Base-by-base conservation (phyloP, 2,888 invertebrate genomes). In the Synergus laeviventris region DNA sequence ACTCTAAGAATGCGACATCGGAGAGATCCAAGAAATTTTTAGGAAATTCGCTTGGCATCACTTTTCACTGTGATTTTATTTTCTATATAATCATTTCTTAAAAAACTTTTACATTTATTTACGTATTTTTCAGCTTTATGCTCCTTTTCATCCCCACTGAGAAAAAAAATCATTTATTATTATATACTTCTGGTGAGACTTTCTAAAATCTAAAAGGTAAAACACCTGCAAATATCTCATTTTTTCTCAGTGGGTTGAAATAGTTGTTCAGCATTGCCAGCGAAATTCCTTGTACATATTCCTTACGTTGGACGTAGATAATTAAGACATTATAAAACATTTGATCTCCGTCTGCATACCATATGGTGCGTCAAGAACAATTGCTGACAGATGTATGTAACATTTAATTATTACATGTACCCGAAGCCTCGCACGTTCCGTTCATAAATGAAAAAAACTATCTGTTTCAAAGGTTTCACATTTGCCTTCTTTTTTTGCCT, bases 301-400 rank as follows among this genome's bases (percentile, higher is more conserved):
- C 59, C 24, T 59, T 59, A 59, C 70, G 74, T 73, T 79, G 74
- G 70, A 79, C 74, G 73, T 39, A 45, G 45, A 76, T 78, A 73
- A 76, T 73, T 75, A 78, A 78, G 79, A 74, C 59, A 66, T 64
- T 76, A 78, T 74, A 70, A 70, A 75, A 64, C 60, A 45, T 76
- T 31, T 70, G 49, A 70, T 49, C 31, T 49, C 31, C 31, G 24
- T 31, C 62, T 62, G 31, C 75, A n/a, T 36, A 75, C 49, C 61
- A 78, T 79, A 77, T 74, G 78, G 81, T 82, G 77, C 78, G 79
- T 76, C 60, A 76, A 78, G 79, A 84, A 82, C 81, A 81, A 81
- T 75, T 81, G 79, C 82, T 74, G 79, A 77, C 70, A 62, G 74
- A 39, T 59, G 73, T 59, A 39, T 59, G 73, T 59, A 74, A 56